Evolutionary conservation across 2,888 invertebrate genomes (phyloP).

Genomic region (Rotaria socialis): DNA sequence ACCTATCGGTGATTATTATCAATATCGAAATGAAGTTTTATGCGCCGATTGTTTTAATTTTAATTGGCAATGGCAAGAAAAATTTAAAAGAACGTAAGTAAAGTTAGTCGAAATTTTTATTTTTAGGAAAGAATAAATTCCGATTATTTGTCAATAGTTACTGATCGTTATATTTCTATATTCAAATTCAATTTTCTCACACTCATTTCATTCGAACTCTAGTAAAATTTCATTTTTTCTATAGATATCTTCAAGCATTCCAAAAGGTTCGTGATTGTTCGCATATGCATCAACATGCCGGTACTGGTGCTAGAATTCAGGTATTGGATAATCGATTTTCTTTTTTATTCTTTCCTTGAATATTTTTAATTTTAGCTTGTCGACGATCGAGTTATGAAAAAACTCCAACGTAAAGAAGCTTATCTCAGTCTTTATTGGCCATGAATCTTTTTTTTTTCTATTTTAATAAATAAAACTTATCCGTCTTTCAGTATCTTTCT

Average conservation of each 20-base stretch:
- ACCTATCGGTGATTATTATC: slow-evolving; percentile 45
- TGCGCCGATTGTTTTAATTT: slow-evolving; percentile 41
- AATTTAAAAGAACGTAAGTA: slow-evolving; percentile 41
- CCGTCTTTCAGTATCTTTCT: background rate
- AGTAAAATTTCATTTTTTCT: background rate
- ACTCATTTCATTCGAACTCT: no score
- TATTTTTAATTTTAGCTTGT: background rate
- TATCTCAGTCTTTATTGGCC: slow-evolving; percentile 10
- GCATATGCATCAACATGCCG: slow-evolving; percentile 43
- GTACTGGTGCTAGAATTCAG: slow-evolving; percentile 41
- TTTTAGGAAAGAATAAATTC: background rate
- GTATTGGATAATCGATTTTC: background rate
- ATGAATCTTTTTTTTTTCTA: background rate
- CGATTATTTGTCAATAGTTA: no score
- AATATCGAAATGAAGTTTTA: slow-evolving; percentile 35
- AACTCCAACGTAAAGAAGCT: slow-evolving; percentile 26
- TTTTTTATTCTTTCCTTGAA: background rate
- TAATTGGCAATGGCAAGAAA: slow-evolving; percentile 45
- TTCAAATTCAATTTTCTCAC: no score
- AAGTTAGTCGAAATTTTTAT: no score
- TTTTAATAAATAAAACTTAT: background rate
- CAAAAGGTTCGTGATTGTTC: slow-evolving; percentile 44
- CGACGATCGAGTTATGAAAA: background rate
- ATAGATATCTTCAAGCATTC: slow-evolving; percentile 43
- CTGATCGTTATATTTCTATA: no score